Percentiles rank a stretch among this genome's conserved stretches.
phyloP scores from a whole-genome alignment of 1,140 invertebrate genomes.

The Sminthurinus signatus region DNA sequence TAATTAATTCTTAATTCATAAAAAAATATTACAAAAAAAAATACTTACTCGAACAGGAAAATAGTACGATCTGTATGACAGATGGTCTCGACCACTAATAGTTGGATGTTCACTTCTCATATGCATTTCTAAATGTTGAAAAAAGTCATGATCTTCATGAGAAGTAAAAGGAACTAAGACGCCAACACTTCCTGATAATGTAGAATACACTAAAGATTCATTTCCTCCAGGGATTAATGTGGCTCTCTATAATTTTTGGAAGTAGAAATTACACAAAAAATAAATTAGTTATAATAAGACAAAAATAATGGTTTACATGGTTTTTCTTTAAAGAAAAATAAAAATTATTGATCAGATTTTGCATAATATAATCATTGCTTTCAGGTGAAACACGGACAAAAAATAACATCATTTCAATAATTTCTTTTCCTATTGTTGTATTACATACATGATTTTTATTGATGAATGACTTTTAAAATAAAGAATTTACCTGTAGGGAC shows the following conservation, averaged over 20 bases:
- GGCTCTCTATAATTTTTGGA: constrained; percentile 77
- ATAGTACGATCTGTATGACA: constrained; percentile 95
- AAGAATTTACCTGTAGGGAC: constrained; percentile 56
- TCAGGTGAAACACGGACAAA: constrained; percentile 41
- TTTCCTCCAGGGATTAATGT: constrained; percentile 95
- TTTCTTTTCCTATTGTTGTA: background rate
- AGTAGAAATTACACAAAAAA: too few species aligned
- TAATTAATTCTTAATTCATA: too few species aligned
- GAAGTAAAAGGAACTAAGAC: constrained; percentile 96
- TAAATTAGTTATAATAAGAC: background rate
- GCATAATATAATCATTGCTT: constrained; percentile 25
- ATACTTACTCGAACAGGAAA: constrained; percentile 84
- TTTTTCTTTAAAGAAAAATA: constrained; percentile 3
- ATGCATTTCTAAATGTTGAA: constrained; percentile 99
- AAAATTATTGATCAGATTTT: constrained; percentile 28
- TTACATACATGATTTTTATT: background rate
- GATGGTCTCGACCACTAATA: constrained; percentile 92
- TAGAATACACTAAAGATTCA: constrained; percentile 93
- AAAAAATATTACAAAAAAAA: background rate
- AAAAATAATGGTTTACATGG: too few species aligned
- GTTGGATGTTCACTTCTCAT: constrained; percentile 96
- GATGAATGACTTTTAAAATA: too few species aligned
- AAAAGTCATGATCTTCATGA: constrained; percentile 97
- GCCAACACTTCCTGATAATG: constrained; percentile 89
- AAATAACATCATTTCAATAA: constrained; percentile 24